Conservation (phyloP, 2,888 invertebrate species). For the Drosophila antonietae region DNA sequence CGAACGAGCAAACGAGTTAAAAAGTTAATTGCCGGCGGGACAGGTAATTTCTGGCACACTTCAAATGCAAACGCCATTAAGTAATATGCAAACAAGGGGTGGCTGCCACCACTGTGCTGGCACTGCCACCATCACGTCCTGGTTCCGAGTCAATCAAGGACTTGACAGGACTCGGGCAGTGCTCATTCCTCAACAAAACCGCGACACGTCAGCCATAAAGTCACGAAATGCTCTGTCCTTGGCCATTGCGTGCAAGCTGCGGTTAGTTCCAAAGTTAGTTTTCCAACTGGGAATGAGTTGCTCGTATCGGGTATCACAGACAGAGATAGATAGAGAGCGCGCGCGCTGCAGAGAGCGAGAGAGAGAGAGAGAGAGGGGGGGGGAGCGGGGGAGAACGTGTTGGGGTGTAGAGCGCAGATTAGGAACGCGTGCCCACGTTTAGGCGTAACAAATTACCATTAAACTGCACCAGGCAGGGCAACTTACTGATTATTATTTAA, state of each 20-base stretch:
- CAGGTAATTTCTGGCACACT: slow-evolving; percentile 80
- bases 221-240: slow-evolving; percentile 71
- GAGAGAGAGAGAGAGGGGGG: not conserved
- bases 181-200: slow-evolving; percentile 25
- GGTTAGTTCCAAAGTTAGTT: slow-evolving; percentile 67
- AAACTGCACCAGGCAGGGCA: slow-evolving; percentile 44
- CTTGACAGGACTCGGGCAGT: slow-evolving; percentile 51
- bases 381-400: not conserved
- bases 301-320: slow-evolving; percentile 4
- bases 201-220: slow-evolving; percentile 79
- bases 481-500: slow-evolving; percentile 76
- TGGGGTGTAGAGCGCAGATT: slow-evolving; percentile 33
- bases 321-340: not conserved
- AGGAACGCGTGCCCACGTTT: slow-evolving; percentile 81
- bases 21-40: slow-evolving; percentile 79
- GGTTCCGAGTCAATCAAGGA: slow-evolving; percentile 70
- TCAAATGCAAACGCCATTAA: slow-evolving; percentile 76
- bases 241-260: slow-evolving; percentile 68
- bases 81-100: slow-evolving; percentile 81
- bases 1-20: slow-evolving; percentile 64
- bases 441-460: slow-evolving; percentile 84
- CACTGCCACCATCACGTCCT: slow-evolving; percentile 2
- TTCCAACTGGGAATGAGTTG: slow-evolving; percentile 7
- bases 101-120: slow-evolving; percentile 17
- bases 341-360: not conserved